A percentile compares a stretch with the other conserved stretches of the same genome.
Evolutionary conservation across 1,140 invertebrate species (phyloP).

Genomic region (Drosophila setifemur): DNA sequence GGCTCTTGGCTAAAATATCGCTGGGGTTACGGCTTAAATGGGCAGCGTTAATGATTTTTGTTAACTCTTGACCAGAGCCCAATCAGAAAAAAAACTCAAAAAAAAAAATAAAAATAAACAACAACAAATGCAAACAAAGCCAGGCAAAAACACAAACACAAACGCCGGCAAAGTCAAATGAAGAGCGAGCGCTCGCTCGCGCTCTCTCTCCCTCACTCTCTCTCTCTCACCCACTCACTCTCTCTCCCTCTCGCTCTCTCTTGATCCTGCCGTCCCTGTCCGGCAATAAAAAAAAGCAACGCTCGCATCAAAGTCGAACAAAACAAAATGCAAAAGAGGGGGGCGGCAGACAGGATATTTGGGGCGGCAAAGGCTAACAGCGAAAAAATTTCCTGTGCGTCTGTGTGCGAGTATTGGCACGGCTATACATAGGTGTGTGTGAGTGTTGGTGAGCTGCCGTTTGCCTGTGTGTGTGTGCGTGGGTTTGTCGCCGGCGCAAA

Average conservation of each 20-base stretch:
- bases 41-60: slow-evolving; percentile 8
- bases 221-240: background rate
- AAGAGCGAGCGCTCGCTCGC: background rate
- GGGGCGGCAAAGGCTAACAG: slow-evolving; percentile 73
- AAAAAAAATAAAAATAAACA: background rate
- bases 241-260: background rate
- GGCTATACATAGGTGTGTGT: slow-evolving; percentile 6
- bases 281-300: slow-evolving; percentile 27
- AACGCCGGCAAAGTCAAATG: slow-evolving; percentile 52
- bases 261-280: background rate
- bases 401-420: slow-evolving; percentile 41
- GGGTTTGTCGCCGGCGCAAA: slow-evolving; percentile 69
- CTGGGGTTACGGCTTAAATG: background rate
- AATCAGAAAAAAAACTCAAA: slow-evolving; percentile 27
- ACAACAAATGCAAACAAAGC: background rate
- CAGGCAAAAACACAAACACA: slow-evolving; percentile 18
- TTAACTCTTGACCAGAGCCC: slow-evolving; percentile 27
- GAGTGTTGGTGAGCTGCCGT: background rate
- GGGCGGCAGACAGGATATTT: slow-evolving; percentile 47
- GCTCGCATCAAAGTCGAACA: slow-evolving; percentile 68
- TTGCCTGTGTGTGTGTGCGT: slow-evolving; percentile 28
- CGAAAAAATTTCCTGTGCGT: slow-evolving; percentile 65
- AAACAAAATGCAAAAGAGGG: slow-evolving; percentile 64
- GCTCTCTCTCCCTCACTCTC: background rate
- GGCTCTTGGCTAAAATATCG: slow-evolving; percentile 1